These are phyloP conservation scores for Gnathonemus echidnorhynchus DNA, from an alignment of 2,113 vertebrate genomes.

Conservation along the genomic window DNA sequence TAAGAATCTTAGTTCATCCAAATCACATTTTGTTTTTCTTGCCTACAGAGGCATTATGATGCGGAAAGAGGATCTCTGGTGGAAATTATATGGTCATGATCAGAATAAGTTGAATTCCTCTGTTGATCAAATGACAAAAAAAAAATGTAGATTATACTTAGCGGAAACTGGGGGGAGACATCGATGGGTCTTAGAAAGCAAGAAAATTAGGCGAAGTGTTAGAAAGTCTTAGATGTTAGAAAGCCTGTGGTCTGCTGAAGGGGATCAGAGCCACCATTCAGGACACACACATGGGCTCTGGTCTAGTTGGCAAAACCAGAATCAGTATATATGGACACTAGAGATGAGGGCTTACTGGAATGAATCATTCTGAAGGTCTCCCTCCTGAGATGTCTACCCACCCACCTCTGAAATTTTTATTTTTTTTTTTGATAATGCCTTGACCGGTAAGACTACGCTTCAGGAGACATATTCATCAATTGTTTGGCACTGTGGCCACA, in stretches of 20 bases:
- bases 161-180: neutral
- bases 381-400: neutral
- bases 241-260: neutral
- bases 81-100: neutral
- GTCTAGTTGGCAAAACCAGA: neutral
- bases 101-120: neutral
- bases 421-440: neutral
- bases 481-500: neutral
- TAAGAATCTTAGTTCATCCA: neutral
- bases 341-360: neutral
- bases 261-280: neutral
- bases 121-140: neutral
- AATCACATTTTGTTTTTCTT: constrained; percentile 2
- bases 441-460: neutral
- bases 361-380: neutral
- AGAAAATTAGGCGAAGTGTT: neutral
- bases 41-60: neutral
- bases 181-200: neutral
- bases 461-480: neutral
- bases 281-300: neutral
- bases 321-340: neutral
- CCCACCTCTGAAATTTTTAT: neutral
- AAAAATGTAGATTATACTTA: neutral
- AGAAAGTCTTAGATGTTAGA: neutral
- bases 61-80: neutral